These are phyloP conservation scores for Acyrthosiphon pisum DNA, from an alignment of 1,140 invertebrate species.

Conservation along the genomic window DNA sequence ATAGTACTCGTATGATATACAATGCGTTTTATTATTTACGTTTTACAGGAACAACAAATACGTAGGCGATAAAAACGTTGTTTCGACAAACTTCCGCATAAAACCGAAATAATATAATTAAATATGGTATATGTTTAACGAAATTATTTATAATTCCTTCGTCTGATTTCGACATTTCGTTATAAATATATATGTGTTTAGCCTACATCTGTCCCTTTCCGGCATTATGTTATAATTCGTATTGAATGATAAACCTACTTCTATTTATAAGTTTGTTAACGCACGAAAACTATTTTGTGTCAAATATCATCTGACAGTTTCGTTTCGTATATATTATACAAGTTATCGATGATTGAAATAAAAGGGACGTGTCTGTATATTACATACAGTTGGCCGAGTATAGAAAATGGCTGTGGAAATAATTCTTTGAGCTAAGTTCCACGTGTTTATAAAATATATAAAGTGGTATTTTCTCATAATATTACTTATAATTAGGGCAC, in stretches of 20 bases:
- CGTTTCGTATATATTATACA: background rate
- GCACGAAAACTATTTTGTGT: background rate
- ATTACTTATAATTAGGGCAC: background rate
- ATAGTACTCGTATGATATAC: background rate
- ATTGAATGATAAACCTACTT: background rate
- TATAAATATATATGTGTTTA: background rate
- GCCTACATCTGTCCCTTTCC: background rate
- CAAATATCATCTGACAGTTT: background rate
- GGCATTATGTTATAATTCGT: background rate
- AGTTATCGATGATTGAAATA: background rate
- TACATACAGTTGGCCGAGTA: background rate
- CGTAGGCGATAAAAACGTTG: background rate
- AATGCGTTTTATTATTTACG: background rate
- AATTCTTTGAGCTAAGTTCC: background rate
- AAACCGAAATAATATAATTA: background rate
- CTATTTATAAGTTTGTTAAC: slow-evolving; percentile 1
- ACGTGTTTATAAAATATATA: background rate
- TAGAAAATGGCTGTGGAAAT: background rate
- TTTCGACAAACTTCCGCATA: background rate
- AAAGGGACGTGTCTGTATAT: background rate
- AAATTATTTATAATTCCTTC: slow-evolving; percentile 3
- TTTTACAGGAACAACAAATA: background rate
- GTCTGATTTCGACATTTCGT: background rate
- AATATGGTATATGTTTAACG: background rate
- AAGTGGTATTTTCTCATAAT: background rate